Evolutionary conservation across 2,797 vertebrate species (phyloP), one percentile per base, ranked within the genome.

Genomic region (Avahi laniger): DNA sequence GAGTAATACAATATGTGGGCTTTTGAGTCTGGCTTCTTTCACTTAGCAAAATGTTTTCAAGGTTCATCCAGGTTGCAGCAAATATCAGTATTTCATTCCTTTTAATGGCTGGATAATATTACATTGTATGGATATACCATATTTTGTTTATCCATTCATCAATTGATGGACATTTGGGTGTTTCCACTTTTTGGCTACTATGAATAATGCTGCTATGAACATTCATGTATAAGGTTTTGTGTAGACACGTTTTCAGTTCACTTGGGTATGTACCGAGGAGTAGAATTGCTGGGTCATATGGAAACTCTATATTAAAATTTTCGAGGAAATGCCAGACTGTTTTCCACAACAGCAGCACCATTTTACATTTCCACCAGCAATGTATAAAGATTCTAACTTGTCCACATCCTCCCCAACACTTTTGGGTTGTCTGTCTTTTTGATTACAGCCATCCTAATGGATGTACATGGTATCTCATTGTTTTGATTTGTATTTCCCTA

Each of bases 401-500:
- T 85, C 73, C 24, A 33, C 4, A 50, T 87, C 28, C 80, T 79
- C n/a, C 8, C 18, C 9, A 82, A 67, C 57, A 69, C n/a, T 72
- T 52, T 50, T 24, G 38, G n/a, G n/a, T 52, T 78, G 59, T 52
- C 26, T 38, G 59, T 70, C 41, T 59, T 84, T 85, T 79, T 46
- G 2, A 43, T 84, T 69, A 67, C 14, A 72, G 61, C 67, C 89
- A 52, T 80, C 52, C 52, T 18, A 52, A 52, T 52, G 70, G 26
- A n/a, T 76, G 22, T 72, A 73, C 59, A 91, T 54, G 30, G 22
- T 69, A 30, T 90, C 81, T 89, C 33, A 59, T 89, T 43, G 43
- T 43, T 96, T 89, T 73, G 35, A 92, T 93, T 79, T 73, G 69
- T 28, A 38, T 86, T 81, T 93, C 18, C 18, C 83, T 89, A 63